phyloP scores from a whole-genome alignment of 2,797 vertebrate genomes.

The Siniperca obscura region DNA sequence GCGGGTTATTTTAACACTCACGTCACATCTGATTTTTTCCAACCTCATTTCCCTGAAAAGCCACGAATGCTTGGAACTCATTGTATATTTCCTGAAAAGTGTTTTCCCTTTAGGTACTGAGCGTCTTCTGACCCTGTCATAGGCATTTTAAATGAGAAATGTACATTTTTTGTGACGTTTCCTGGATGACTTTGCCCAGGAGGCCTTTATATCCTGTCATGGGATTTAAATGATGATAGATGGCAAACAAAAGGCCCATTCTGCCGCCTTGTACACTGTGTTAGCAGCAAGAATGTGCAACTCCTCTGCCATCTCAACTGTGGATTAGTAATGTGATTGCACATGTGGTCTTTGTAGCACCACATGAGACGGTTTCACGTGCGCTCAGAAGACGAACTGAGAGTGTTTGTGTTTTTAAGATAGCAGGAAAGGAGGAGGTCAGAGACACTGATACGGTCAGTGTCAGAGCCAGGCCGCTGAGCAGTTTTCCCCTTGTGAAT shows the following conservation, averaged over 20 bases:
- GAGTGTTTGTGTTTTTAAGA: constrained; percentile 11
- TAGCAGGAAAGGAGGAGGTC: neutral
- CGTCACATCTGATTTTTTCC: neutral
- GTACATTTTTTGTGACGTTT: neutral
- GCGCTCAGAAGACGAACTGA: constrained; percentile 2
- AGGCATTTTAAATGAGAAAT: neutral
- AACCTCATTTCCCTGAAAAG: neutral
- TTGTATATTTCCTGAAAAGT: neutral
- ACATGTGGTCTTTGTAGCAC: constrained; percentile 5
- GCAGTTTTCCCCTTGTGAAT: constrained; percentile 47
- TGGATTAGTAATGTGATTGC: constrained; percentile 25
- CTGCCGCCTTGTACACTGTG: neutral
- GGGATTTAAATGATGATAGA: constrained; percentile 11
- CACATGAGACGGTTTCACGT: constrained; percentile 45
- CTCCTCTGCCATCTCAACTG: neutral
- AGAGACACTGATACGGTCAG: constrained; percentile 15
- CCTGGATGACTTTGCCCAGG: neutral
- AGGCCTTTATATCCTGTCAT: constrained; percentile 19
- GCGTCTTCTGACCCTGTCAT: neutral
- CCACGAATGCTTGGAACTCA: neutral
- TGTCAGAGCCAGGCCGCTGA: neutral
- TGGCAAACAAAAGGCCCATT: constrained; percentile 46
- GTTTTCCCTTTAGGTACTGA: neutral
- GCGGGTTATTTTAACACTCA: neutral
- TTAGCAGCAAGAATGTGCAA: neutral